These are phyloP conservation scores for Patiria miniata DNA, from an alignment of 35 echinoderm and acorn worm genomes.

Conservation along the genomic window DNA sequence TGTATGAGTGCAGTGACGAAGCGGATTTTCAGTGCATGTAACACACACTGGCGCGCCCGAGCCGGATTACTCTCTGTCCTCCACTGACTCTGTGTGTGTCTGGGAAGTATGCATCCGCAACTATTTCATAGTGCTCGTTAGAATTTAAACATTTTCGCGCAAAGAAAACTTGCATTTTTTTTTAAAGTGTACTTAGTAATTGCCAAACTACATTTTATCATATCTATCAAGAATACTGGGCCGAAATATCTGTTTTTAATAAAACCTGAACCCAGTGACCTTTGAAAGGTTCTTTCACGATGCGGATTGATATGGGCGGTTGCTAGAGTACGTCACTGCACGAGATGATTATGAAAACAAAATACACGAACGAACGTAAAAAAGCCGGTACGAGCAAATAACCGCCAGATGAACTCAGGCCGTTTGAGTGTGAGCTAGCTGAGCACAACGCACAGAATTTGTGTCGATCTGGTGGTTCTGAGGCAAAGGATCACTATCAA, in stretches of 20 bases:
- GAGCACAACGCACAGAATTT: too few relatives aligned
- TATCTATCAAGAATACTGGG: too few relatives aligned
- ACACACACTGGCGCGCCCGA: neutral
- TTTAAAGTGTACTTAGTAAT: too few relatives aligned
- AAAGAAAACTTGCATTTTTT: too few relatives aligned
- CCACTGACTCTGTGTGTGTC: neutral
- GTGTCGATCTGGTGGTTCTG: neutral
- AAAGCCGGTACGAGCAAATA: slow-evolving; percentile 3
- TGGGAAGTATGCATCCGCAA: neutral
- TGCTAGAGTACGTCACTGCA: slow-evolving; percentile 6
- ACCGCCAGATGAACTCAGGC: slow-evolving; percentile 19
- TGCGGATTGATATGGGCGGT: slow-evolving; percentile 17
- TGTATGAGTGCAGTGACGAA: too few relatives aligned
- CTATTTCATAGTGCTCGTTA: neutral
- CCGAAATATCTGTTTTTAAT: too few relatives aligned
- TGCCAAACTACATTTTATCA: too few relatives aligned
- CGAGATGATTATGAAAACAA: slow-evolving; percentile 13
- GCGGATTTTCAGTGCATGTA: too few relatives aligned
- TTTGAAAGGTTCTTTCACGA: neutral
- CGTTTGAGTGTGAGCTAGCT: neutral
- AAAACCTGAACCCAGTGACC: neutral
- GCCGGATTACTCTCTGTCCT: neutral
- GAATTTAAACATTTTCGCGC: too few relatives aligned
- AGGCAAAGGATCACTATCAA: neutral
- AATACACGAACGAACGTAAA: neutral